Evolutionary conservation across 2,113 vertebrate species (phyloP).

Genomic region (Serilophus lunatus): DNA sequence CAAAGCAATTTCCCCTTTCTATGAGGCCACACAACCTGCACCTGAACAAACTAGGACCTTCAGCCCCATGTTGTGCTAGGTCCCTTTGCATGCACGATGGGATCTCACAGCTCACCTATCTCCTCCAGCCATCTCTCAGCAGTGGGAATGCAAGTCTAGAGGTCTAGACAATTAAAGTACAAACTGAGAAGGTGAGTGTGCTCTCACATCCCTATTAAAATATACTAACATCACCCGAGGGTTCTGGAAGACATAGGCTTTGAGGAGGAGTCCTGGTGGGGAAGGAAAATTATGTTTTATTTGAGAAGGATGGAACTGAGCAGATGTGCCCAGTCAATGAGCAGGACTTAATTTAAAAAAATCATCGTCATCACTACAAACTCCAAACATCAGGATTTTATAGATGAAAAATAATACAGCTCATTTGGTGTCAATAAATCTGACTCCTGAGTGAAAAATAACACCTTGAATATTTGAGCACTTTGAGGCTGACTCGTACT

Average conservation of each 20-base stretch:
- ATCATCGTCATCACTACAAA: background rate
- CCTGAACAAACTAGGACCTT: background rate
- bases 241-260: background rate
- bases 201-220: background rate
- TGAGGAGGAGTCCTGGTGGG: background rate
- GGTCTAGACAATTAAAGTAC: background rate
- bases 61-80: background rate
- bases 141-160: background rate
- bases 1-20: background rate
- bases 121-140: background rate
- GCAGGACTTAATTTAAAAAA: slow-evolving; percentile 8
- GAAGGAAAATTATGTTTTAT: background rate
- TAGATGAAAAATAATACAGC: background rate
- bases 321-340: background rate
- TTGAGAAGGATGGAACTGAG: background rate
- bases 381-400: background rate
- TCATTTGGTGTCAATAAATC: background rate
- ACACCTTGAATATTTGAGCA: slow-evolving; percentile 61
- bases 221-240: background rate
- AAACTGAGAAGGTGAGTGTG: background rate
- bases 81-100: background rate
- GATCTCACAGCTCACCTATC: background rate
- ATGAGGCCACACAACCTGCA: background rate
- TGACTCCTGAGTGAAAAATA: slow-evolving; percentile 7
- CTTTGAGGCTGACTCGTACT: slow-evolving; percentile 29